Conservation (phyloP, 2,113 vertebrate species). For the Lophura nycthemera region DNA sequence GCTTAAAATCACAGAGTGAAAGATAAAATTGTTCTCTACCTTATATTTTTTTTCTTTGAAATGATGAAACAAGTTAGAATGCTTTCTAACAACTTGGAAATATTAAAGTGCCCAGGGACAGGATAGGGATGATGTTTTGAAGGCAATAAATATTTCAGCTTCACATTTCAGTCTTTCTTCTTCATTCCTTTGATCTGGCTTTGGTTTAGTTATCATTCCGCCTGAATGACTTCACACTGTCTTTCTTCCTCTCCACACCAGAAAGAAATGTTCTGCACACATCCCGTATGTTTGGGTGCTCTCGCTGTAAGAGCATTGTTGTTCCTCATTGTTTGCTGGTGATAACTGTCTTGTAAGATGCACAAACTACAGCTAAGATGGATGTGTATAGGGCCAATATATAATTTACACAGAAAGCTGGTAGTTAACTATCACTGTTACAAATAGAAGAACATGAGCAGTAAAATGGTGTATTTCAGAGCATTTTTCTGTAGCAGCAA, state of each 20-base stretch:
- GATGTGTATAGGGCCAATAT: background rate
- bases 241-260: conserved; percentile 76
- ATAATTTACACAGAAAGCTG: background rate
- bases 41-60: conserved; percentile 71
- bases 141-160: conserved; percentile 92
- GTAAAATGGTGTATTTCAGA: background rate
- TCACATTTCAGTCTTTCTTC: conserved; percentile 89
- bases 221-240: conserved; percentile 84
- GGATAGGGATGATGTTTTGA: conserved; percentile 84
- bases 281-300: conserved; percentile 39
- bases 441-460: background rate
- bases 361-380: background rate
- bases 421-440: background rate
- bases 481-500: background rate
- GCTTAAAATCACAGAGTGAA: conserved; percentile 49
- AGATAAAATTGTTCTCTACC: conserved; percentile 39
- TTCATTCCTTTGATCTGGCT: conserved; percentile 88
- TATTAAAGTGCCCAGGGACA: conserved; percentile 79
- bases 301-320: background rate
- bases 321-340: background rate
- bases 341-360: background rate
- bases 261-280: conserved; percentile 48
- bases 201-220: conserved; percentile 92
- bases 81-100: conserved; percentile 76
- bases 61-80: conserved; percentile 73